Evolutionary conservation across 1,140 invertebrate genomes (phyloP), one percentile per base, ranked within the genome.

Genomic region (Temnothorax nylanderi): DNA sequence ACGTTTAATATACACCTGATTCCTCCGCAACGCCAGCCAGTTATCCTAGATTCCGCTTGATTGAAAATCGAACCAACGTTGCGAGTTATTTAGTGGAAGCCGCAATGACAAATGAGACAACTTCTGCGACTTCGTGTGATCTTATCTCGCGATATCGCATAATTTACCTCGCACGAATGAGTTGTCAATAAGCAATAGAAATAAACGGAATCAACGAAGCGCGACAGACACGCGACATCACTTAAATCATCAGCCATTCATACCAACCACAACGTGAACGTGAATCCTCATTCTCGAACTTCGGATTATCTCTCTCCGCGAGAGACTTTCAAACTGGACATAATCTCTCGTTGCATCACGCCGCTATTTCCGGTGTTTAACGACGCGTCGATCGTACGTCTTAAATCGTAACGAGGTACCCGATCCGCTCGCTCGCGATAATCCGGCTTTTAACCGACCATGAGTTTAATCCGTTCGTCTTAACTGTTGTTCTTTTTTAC

Each of bases 21-120:
- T 54, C 13, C 18, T 26, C 58, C 11, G 16, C 4, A 21, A 26
- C 11, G 51, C 16, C 18, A 82, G 26, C 6, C 51, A 21, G 37
- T 81, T 81, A 81, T 81, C 34, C 34, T 56, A 41, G 34, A 41
- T 81, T 71, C 47, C 47, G 54, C 10, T 58, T 74, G 80, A 82
- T 82, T 74, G 80, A 60, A 82, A 82, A 82, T 82, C 69, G 80
- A 60, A 58, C 3, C 67, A 82, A 58, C 51, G n/a, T 72, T 37
- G 34, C 51, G 37, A 58, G 51, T 75, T 26, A 72, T 74, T 84
- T 75, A 74, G 44, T 75, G n/a, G 26, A 21, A 84, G 41, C n/a
- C 54, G 54, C n/a, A 41, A 21, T 82, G 80, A 84, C 80, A 84
- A 84, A 84, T 84, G 80, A 58, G 77, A 81, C 77, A 60, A 72